Evolutionary conservation across 2,113 vertebrate species (phyloP), one percentile per base, ranked within the genome.

Genomic region (Procapra przewalskii): DNA sequence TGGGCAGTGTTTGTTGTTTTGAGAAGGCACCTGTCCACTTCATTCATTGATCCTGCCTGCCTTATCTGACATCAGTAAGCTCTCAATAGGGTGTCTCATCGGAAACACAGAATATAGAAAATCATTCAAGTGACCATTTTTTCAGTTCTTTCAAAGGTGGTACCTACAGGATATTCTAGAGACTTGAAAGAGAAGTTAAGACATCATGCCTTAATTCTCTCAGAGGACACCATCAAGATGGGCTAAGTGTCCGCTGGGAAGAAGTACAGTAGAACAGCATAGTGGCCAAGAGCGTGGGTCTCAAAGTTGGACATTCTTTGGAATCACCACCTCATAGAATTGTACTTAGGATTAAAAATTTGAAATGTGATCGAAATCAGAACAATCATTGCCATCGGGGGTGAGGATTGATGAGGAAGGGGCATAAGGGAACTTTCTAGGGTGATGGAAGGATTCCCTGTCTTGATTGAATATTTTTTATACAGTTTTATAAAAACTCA

Each of bases 391-490:
- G 9, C 36, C 43, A 95, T 13, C 85, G 10, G 14, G 15, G 2
- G 8, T 79, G 17, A 15, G 12, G 16, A 27, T 57, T 67, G 59
- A 75, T 64, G 23, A 86, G 79, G 13, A 80, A 45, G 10, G 23
- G 25, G 3, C 45, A 52, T 9, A 6, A 88, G 11, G 16, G 31
- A 23, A 80, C 25, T 80, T 92, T 95, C 77, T 55, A 27, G 13
- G 29, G 16, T 55, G 43, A 67, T 77, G 40, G 23, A 43, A 83
- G n/a, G 6, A 0, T 67, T 19, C 6, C 31, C 7, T 85, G 1
- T 80, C 54, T 88, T 85, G 45, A 71, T n/a, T 16, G 3, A 60
- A n/a, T 83, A 14, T 59, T 82, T 40, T 85, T 97, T 89, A 71
- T 36, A 82, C 67, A 52, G 36, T 57, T 33, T 3, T 33, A 19